Percentiles rank a stretch among this genome's conserved stretches.
phyloP scores from a whole-genome alignment of 2,113 vertebrate genomes.

The Tenebrosternarchus preto region DNA sequence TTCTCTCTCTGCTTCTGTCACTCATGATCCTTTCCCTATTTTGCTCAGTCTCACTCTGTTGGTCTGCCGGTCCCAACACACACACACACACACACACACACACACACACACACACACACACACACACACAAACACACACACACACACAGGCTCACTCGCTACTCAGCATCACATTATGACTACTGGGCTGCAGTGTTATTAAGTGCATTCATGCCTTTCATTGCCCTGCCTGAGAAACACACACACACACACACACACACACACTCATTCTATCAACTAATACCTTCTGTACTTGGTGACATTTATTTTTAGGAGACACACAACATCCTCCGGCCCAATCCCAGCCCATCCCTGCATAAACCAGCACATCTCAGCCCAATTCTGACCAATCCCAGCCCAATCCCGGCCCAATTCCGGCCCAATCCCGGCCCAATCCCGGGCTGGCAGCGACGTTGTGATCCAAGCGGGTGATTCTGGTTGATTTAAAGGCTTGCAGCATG shows the following conservation, averaged over 20 bases:
- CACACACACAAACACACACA: conserved; percentile 28
- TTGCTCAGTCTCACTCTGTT: too few relatives aligned
- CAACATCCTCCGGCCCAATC: too few relatives aligned
- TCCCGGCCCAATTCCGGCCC: too few relatives aligned
- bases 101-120: not conserved
- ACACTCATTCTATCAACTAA: not conserved
- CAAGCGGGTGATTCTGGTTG: not conserved
- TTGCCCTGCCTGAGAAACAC: not conserved
- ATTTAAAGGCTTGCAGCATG: conserved; percentile 3
- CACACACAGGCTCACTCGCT: not conserved
- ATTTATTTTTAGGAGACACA: too few relatives aligned
- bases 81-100: too few relatives aligned
- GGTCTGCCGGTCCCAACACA: too few relatives aligned
- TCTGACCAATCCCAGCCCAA: too few relatives aligned
- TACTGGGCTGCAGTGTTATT: conserved; percentile 8
- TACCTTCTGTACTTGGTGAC: not conserved
- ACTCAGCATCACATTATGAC: conserved; percentile 9
- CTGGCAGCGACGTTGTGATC: not conserved
- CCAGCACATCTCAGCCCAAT: too few relatives aligned
- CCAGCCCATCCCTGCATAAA: too few relatives aligned
- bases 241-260: not conserved
- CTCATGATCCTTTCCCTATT: conserved; percentile 1
- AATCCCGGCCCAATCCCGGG: too few relatives aligned
- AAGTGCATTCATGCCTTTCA: conserved; percentile 34
- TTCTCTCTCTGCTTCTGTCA: not conserved